Percentiles rank a stretch among this genome's conserved stretches.
These are phyloP conservation scores for Poecile atricapillus DNA, from an alignment of 2,113 vertebrate species.

Conservation along the genomic window DNA sequence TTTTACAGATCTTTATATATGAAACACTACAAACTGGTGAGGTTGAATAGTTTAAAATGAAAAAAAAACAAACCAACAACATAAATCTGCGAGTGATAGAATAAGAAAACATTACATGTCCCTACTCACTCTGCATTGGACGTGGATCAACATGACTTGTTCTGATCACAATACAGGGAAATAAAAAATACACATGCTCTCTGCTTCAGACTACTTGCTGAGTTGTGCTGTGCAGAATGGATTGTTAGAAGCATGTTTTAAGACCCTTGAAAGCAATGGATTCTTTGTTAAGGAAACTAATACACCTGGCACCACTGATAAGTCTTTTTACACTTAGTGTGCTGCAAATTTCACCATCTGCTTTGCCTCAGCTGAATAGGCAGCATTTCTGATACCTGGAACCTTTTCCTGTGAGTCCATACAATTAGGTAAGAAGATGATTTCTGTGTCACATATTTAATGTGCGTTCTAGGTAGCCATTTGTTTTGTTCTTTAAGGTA, in stretches of 20 bases:
- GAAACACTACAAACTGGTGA: not conserved
- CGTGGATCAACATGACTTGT: not conserved
- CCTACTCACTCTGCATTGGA: not conserved
- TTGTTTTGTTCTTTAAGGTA: not conserved
- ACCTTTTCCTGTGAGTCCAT: not conserved
- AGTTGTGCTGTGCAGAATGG: not conserved
- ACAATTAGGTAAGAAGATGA: not conserved
- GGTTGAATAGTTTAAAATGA: not conserved
- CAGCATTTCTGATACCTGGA: not conserved
- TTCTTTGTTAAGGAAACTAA: conserved; percentile 4
- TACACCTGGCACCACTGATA: not conserved
- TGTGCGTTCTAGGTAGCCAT: not conserved
- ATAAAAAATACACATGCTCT: not conserved
- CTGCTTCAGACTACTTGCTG: not conserved
- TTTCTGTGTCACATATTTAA: not conserved
- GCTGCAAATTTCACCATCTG: not conserved
- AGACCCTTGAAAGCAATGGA: not conserved
- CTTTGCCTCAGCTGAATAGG: not conserved
- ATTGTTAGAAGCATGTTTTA: not conserved
- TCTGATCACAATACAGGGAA: not conserved
- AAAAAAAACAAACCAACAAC: not conserved
- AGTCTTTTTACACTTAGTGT: not conserved
- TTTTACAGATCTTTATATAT: not conserved
- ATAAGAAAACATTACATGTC: not conserved
- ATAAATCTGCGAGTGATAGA: not conserved